Conservation (phyloP, 2,797 vertebrate genomes). For the Ceyx erithaca region DNA sequence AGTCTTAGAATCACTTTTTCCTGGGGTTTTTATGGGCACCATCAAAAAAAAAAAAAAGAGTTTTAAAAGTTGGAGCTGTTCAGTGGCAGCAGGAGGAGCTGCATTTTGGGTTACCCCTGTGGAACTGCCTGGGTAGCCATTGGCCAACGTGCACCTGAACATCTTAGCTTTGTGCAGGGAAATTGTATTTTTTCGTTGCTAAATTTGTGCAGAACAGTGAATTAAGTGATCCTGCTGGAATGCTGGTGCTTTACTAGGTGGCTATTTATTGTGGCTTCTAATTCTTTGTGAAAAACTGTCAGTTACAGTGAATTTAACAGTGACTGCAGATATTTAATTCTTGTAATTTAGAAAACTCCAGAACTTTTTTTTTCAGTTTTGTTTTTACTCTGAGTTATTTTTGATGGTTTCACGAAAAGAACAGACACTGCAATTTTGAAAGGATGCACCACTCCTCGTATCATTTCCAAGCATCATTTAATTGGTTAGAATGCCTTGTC, state of each 20-base stretch:
- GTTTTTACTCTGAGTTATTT: neutral
- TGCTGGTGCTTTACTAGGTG: neutral
- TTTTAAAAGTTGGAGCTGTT: conserved; percentile 72
- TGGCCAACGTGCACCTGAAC: neutral
- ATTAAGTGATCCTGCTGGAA: neutral
- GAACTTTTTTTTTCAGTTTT: neutral
- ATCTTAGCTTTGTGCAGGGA: neutral
- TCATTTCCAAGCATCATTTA: neutral
- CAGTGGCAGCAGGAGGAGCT: conserved; percentile 20
- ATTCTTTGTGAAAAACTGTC: neutral
- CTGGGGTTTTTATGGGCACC: conserved; percentile 73
- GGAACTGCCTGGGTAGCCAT: neutral
- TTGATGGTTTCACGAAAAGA: neutral
- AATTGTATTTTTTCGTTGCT: neutral
- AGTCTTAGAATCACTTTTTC: conserved; percentile 73
- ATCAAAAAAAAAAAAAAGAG: conserved; percentile 63
- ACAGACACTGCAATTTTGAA: neutral
- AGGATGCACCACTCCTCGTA: neutral
- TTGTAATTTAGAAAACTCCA: neutral
- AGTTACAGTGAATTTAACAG: neutral
- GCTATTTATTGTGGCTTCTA: neutral
- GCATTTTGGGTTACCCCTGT: neutral
- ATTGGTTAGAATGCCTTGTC: neutral
- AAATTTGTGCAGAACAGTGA: neutral
- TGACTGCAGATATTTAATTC: neutral